These are phyloP conservation scores for Andrena minutula DNA, from an alignment of 2,888 invertebrate species.

Conservation along the genomic window DNA sequence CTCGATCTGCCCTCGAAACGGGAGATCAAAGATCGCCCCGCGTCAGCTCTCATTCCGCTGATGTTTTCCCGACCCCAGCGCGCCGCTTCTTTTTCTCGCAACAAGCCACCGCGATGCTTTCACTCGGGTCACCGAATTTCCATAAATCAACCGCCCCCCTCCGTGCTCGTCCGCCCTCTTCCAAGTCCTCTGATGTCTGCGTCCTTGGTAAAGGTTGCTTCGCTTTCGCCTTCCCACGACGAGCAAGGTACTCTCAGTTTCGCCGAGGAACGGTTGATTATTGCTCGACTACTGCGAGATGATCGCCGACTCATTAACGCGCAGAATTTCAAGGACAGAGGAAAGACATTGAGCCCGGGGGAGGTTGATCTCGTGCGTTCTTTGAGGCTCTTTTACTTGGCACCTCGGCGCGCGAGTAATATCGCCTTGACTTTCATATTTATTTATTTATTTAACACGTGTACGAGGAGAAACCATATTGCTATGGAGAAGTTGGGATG, in stretches of 20 bases:
- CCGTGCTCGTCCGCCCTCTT: constrained; percentile 15
- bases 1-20: constrained; percentile 47
- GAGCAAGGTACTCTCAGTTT: background rate
- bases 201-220: constrained; percentile 14
- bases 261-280: background rate
- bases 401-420: background rate
- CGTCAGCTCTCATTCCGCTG: constrained; percentile 48
- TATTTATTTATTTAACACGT: background rate
- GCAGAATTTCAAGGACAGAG: background rate
- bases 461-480: background rate
- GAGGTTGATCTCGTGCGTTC: background rate
- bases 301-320: background rate
- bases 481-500: background rate
- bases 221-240: background rate
- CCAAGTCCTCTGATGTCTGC: constrained; percentile 24
- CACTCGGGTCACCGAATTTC: constrained; percentile 67
- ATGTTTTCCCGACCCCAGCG: constrained; percentile 56
- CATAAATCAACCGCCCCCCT: constrained; percentile 67
- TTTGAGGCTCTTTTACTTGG: background rate
- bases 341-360: background rate
- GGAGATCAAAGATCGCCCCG: constrained; percentile 69
- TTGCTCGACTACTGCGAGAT: background rate
- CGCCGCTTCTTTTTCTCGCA: constrained; percentile 42
- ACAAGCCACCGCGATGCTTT: constrained; percentile 59
- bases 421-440: background rate